Percentiles rank a stretch among this genome's conserved stretches.
phyloP scores from a whole-genome alignment of 2,113 vertebrate genomes.

The Labeo catla region DNA sequence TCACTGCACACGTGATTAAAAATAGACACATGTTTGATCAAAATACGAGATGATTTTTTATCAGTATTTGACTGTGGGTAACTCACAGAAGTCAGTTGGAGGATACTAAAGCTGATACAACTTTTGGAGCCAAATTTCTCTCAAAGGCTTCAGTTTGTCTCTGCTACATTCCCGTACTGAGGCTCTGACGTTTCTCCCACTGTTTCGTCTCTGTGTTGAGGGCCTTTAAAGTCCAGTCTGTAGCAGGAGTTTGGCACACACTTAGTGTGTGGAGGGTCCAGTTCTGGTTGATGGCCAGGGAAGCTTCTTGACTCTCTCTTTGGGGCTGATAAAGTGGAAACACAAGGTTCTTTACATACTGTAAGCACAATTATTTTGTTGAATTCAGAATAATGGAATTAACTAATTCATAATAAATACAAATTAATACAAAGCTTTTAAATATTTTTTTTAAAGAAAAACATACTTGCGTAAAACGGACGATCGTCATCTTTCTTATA shows the following conservation, averaged over 20 bases:
- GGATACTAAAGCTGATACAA: background rate
- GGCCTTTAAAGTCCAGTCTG: constrained; percentile 49
- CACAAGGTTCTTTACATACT: background rate
- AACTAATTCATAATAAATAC: background rate
- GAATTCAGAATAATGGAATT: background rate
- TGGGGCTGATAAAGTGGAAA: constrained; percentile 34
- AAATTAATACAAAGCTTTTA: background rate
- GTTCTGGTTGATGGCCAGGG: constrained; percentile 59
- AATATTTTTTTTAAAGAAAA: background rate
- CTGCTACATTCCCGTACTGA: background rate
- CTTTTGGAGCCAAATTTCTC: background rate
- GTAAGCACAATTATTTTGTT: background rate
- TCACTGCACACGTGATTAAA: background rate
- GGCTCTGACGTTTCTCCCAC: background rate
- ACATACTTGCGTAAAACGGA: constrained; percentile 50
- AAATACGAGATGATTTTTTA: background rate
- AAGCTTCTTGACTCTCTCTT: constrained; percentile 53
- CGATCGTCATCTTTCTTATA: constrained; percentile 59
- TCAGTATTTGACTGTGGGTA: background rate
- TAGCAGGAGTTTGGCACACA: constrained; percentile 55
- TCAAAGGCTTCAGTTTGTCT: background rate
- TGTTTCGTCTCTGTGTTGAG: background rate
- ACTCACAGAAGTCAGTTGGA: background rate
- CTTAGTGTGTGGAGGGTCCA: constrained; percentile 52
- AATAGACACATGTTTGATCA: background rate